Base-by-base conservation (phyloP, 2,888 invertebrate species). In the Dynastes maya region DNA sequence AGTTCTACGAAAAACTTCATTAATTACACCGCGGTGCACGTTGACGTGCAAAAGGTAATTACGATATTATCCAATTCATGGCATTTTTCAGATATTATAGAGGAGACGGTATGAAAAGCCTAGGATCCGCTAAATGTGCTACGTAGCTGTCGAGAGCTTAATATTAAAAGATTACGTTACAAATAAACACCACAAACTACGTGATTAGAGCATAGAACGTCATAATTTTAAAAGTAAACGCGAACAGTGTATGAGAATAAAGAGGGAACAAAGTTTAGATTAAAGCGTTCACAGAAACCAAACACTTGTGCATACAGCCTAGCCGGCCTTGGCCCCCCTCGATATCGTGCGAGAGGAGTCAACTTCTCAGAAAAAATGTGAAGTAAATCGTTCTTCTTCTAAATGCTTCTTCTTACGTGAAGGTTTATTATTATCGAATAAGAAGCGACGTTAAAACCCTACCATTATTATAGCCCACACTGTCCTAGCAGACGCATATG, bases 241-340 rank as follows among this genome's bases (percentile, higher is more conserved):
- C 37, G 29, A 58, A 40, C 22, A 61, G 22, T 45, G 72, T 45
- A 63, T 63, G 63, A 61, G 45, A 74, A 58, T 40, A 61, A 68
- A 49, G 45, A 61, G 13, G 27, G 58, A 74, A 61, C 58, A 45
- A 45, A 74, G 61, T 74, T n/a, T 61, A 37, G 16, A 37, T 55
- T 55, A 61, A 74, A 74, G 58, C 61, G 61, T 61, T 74, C 63
- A 61, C 37, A 74, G 72, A 74, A 74, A 74, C 55, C 61, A 74
- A 74, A 61, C 61, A 74, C 61, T 74, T 74, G 61, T 63, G 58
- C 29, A 55, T 45, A 13, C 72, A 74, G 27, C 72, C 72, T 74
- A 9, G 72, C 61, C 37, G 55, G 16, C 55, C 71, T 71, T 71
- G 55, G 55, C 70, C 68, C 70, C 61, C 72, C 61, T 72, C 40